These are phyloP conservation scores for Heliconius aoede DNA, from an alignment of 2,888 invertebrate species.

Conservation along the genomic window DNA sequence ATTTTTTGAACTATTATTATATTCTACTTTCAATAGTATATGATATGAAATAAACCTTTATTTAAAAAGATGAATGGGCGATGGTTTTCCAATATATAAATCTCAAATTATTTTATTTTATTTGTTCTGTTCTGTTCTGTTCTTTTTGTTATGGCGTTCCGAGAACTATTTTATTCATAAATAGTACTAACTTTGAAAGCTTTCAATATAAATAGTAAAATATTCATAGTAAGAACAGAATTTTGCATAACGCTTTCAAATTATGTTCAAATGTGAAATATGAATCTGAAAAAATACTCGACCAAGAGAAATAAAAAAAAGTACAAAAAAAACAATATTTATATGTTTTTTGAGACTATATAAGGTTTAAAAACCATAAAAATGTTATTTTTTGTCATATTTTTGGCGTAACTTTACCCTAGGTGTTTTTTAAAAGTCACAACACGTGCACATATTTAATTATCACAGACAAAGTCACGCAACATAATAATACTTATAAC, in stretches of 20 bases:
- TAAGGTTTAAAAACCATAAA: not conserved
- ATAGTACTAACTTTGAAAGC: slow-evolving; percentile 1
- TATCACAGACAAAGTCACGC: not conserved
- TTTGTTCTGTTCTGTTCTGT: too few relatives aligned
- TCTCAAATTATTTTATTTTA: too few relatives aligned
- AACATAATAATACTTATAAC: not conserved
- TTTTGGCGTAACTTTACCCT: not conserved
- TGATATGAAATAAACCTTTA: not conserved
- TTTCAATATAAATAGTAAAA: not conserved
- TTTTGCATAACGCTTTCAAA: not conserved
- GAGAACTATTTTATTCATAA: not conserved
- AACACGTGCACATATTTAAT: not conserved
- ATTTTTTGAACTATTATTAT: not conserved
- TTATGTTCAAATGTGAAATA: not conserved
- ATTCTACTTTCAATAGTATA: not conserved
- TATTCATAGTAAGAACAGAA: not conserved
- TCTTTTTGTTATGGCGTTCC: too few relatives aligned
- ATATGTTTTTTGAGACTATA: too few relatives aligned
- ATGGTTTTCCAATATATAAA: too few relatives aligned
- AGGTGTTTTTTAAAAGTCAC: not conserved
- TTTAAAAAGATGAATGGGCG: not conserved
- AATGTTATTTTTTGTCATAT: not conserved
- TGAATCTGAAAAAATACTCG: not conserved
- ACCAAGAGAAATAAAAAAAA: too few relatives aligned
- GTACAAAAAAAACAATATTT: too few relatives aligned